Base-by-base conservation (phyloP, 2,113 vertebrate species). In the Cromileptes altivelis region DNA sequence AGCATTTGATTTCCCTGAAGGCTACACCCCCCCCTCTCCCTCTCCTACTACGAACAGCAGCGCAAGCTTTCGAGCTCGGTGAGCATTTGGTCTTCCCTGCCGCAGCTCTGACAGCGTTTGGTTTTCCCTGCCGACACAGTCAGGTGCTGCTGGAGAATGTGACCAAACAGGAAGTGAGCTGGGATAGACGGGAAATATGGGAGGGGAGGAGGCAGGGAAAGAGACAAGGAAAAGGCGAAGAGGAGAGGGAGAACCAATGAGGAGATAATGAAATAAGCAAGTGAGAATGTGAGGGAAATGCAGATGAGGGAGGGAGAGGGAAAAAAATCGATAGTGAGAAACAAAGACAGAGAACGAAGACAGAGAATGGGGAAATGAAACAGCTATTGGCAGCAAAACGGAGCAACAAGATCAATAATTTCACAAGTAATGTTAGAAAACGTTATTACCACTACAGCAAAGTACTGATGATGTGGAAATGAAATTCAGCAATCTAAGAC, bases 91-190 rank as follows among this genome's bases (percentile, higher is more conserved):
- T 84, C 75, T 25, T 70, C 57, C 88, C 86, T 87, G 80, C 80
- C 3, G 61, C 76, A 56, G 79, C 85, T 89, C 92, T 81, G 88
- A 71, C 57, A 80, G 80, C 78, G 55, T 80, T 91, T 89, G 85
- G 53, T 80, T 90, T 92, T 92, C 92, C 93, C 93, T 94, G 92
- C 55, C 49, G 73, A 85, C 84, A 23, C 62, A 75, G 88, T 92
- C 92, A 91, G 91, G 86, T 92, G 90, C 83, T 75, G 78, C 68
- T 47, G 86, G 82, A 95, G 92, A 93, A 92, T 90, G 91, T 85
- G 88, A 90, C 90, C 69, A 92, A 94, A 91, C 94, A 88, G 94
- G 95, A 95, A 95, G 94, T 77, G 77, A 75, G 53, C n/a, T 3
- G 0, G 53, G 69, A 75, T 30, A 63, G 65, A 81, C 1, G 42